These are phyloP conservation scores for Crypturellus tataupa DNA, from an alignment of 2,797 vertebrate species.

Conservation along the genomic window DNA sequence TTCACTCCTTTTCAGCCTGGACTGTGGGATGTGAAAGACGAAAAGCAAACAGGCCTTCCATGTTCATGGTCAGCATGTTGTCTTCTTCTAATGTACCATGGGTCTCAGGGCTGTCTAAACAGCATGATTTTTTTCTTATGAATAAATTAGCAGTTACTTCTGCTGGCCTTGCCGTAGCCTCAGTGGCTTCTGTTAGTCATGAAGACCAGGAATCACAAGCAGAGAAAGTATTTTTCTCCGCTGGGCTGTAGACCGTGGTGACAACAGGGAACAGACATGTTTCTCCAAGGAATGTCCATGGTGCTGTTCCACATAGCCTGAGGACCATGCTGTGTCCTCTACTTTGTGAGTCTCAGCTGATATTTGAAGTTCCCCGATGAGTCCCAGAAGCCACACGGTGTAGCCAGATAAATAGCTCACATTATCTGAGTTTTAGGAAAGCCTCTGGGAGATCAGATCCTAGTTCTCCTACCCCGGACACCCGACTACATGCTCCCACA, in stretches of 20 bases:
- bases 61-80: fast-evolving
- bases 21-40: no score
- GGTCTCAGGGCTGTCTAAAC: neutral
- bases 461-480: neutral
- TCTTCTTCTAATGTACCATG: neutral
- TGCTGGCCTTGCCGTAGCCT: neutral
- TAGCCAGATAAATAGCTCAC: neutral
- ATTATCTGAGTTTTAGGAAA: neutral
- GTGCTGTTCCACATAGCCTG: neutral
- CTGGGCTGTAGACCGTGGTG: neutral
- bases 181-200: neutral
- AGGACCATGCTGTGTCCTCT: neutral
- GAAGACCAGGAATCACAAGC: neutral
- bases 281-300: neutral
- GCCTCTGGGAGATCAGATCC: neutral
- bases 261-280: neutral
- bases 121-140: neutral
- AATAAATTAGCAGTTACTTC: neutral
- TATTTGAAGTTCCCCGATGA: neutral
- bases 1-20: no score
- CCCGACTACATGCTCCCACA: neutral
- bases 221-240: neutral
- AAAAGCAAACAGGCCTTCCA: no score
- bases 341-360: neutral
- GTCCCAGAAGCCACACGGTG: neutral